Base-by-base conservation (phyloP, 2,888 invertebrate genomes). In the Micropterix aruncella region DNA sequence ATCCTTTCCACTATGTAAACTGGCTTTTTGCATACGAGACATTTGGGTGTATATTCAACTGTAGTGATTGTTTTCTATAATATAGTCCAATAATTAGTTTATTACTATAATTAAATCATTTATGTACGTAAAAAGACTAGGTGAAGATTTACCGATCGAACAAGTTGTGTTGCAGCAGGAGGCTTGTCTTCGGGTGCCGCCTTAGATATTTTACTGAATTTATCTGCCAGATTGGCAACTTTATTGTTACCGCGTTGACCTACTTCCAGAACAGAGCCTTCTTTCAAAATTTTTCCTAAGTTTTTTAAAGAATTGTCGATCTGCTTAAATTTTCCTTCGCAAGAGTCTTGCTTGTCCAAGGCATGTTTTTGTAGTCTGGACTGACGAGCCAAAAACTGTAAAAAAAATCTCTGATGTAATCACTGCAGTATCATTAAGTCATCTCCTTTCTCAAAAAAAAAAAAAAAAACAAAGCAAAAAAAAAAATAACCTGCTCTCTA, bases 1-100 rank as follows among this genome's bases (percentile, higher is more conserved):
- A 93, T 78, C 50, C 89, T 77, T 63, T 96, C 95, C 73, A 95
- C 92, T 18, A 95, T 78, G 63, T 96, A 96, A 44, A 96, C 95
- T 39, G 89, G 78, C 62, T 87, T 85, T 44, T 82, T 79, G 66
- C 96, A 96, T 66, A 93, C 12, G 12, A 7, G 27, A 27, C 27
- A 27, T 27, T 27, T 27, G 12, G 27, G 27, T 27, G 27, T 27
- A 27, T 27, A 27, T 12, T 27, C 27, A 5, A 27, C 27, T 7
- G 27, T 27, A 7, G 27, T 27, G 12, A 27, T 7, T 27, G 27
- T 27, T 27, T 27, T 27, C 27, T 27, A 27, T 27, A 12, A 27
- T 27, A 7, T 5, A 7, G 12, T 27, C 12, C 5, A 27, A 27
- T 7, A 27, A 27, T n/a, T n/a, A n/a, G n/a, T n/a, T n/a, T n/a